Percentiles rank a stretch among this genome's conserved stretches.
phyloP scores from a whole-genome alignment of 1,140 invertebrate genomes.

The Euglossa dilemma region DNA sequence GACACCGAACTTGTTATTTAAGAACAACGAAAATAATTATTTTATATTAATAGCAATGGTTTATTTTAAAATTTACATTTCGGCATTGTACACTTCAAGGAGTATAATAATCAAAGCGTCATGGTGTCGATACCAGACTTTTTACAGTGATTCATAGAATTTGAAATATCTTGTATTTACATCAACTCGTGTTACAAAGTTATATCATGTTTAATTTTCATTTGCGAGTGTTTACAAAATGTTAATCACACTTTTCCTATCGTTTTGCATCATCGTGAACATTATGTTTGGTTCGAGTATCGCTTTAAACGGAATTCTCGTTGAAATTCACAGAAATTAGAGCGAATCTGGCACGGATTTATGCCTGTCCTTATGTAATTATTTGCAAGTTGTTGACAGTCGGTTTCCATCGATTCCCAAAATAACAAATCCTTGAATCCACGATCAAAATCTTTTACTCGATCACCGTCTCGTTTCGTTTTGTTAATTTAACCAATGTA shows the following conservation, averaged over 20 bases:
- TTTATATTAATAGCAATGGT: not conserved
- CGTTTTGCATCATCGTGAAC: not conserved
- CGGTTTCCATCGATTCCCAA: constrained; percentile 66
- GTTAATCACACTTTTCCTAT: not conserved
- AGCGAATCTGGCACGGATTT: constrained; percentile 62
- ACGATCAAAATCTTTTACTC: constrained; percentile 54
- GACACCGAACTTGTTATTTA: not conserved
- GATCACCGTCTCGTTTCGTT: constrained; percentile 10
- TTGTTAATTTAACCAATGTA: not conserved
- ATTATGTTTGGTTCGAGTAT: not conserved
- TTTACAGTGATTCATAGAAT: not conserved
- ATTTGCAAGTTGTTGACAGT: constrained; percentile 62
- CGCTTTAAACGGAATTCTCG: constrained; percentile 37
- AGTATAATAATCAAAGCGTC: not conserved
- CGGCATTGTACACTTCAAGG: not conserved
- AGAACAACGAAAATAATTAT: not conserved
- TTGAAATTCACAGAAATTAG: constrained; percentile 33
- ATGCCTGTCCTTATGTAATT: constrained; percentile 64
- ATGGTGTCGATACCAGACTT: not conserved
- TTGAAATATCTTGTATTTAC: not conserved
- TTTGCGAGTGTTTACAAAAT: not conserved
- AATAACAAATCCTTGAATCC: constrained; percentile 68
- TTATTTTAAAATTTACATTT: not conserved
- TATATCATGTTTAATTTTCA: not conserved
- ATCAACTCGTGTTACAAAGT: not conserved